Percentiles rank a stretch among this genome's conserved stretches.
These are phyloP conservation scores for Cydia strobilella DNA, from an alignment of 1,140 invertebrate species.

Conservation along the genomic window DNA sequence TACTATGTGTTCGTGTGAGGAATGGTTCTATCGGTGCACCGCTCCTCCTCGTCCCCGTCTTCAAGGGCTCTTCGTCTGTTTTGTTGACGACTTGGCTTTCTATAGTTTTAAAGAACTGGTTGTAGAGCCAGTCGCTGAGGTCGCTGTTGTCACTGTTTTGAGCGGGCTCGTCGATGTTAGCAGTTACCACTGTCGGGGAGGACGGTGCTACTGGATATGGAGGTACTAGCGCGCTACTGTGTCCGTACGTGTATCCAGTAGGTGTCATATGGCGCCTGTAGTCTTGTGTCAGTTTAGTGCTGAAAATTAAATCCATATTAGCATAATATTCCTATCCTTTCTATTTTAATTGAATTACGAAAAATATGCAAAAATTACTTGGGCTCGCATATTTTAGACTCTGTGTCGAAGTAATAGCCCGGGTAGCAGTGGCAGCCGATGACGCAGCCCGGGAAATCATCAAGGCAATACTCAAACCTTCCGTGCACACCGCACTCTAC, in stretches of 20 bases:
- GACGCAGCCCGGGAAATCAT: constrained; percentile 64
- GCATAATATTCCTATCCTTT: not conserved
- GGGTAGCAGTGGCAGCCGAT: constrained; percentile 70
- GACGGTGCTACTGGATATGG: not conserved
- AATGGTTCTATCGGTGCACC: constrained; percentile 38
- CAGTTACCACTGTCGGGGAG: not conserved
- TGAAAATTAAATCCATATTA: constrained; percentile 41
- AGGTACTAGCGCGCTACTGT: not conserved
- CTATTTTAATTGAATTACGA: constrained; percentile 6
- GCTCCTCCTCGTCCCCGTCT: constrained; percentile 51
- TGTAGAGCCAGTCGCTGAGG: constrained; percentile 71
- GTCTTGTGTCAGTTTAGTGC: constrained; percentile 54
- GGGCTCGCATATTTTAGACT: constrained; percentile 71
- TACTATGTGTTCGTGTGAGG: constrained; percentile 31
- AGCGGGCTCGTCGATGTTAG: constrained; percentile 39
- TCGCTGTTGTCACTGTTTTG: constrained; percentile 59
- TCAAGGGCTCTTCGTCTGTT: constrained; percentile 47
- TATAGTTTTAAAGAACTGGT: constrained; percentile 72
- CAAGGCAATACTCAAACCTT: constrained; percentile 71
- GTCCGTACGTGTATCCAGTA: not conserved
- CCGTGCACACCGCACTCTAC: constrained; percentile 70
- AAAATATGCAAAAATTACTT: constrained; percentile 51
- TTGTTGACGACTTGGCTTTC: constrained; percentile 69
- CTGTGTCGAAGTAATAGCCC: constrained; percentile 71
- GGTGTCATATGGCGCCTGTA: constrained; percentile 44